Evolutionary conservation across 1,140 invertebrate genomes (phyloP).

Genomic region (Monochamus saltuarius): DNA sequence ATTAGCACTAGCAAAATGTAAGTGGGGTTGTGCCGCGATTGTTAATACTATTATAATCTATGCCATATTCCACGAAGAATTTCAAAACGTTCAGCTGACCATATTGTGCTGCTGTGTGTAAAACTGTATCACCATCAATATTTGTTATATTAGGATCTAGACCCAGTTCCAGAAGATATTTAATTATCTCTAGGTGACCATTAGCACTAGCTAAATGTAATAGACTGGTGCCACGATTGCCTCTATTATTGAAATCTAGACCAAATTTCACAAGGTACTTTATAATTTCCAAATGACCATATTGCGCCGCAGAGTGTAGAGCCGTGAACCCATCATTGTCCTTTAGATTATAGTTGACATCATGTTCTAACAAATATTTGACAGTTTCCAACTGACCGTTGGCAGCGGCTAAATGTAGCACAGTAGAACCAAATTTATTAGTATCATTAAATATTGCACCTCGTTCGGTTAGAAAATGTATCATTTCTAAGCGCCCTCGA

Average conservation of each 20-base stretch:
- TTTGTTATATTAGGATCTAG: too few species aligned
- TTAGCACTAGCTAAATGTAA: too few species aligned
- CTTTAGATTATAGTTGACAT: slow-evolving; percentile 19
- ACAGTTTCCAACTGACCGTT: slow-evolving; percentile 42
- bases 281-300: slow-evolving; percentile 31
- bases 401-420: slow-evolving; percentile 54
- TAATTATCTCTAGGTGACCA: too few species aligned
- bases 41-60: slow-evolving; percentile 22
- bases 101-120: slow-evolving; percentile 66
- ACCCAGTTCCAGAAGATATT: too few species aligned
- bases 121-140: slow-evolving; percentile 21
- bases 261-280: slow-evolving; percentile 29
- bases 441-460: slow-evolving; percentile 26
- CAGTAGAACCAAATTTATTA: slow-evolving; percentile 29
- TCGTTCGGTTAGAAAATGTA: slow-evolving; percentile 20
- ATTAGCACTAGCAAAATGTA: too few species aligned
- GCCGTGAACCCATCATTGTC: slow-evolving; percentile 24
- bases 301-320: slow-evolving; percentile 31
- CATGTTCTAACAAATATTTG: slow-evolving; percentile 15
- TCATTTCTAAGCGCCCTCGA: slow-evolving; percentile 23
- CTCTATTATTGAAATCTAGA: slow-evolving; percentile 26
- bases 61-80: slow-evolving; percentile 29
- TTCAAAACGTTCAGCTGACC: slow-evolving; percentile 62
- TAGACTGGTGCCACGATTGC: too few species aligned
- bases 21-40: slow-evolving; percentile 30